Evolutionary conservation across 2,888 invertebrate genomes (phyloP).

Genomic region (Cybosia mesomella): DNA sequence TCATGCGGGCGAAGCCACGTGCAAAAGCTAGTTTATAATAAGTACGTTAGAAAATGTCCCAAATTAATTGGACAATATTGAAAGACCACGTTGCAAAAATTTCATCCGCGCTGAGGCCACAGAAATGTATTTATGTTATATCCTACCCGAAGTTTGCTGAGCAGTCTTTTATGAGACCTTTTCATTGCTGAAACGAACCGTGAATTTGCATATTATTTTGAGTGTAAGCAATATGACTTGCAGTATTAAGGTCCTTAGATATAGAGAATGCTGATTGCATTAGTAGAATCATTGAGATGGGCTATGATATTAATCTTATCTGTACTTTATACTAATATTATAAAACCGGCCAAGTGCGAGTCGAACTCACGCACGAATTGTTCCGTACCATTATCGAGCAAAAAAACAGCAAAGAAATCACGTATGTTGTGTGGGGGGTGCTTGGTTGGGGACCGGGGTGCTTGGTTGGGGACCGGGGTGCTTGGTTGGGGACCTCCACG

Average conservation of each 20-base stretch:
- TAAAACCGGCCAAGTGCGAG: too few species aligned
- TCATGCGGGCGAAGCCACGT: too few species aligned
- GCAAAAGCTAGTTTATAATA: not conserved
- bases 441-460: too few species aligned
- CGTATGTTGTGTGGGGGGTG: too few species aligned
- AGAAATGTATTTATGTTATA: slow-evolving; percentile 8
- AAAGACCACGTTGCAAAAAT: not conserved
- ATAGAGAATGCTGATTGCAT: too few species aligned
- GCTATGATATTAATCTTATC: too few species aligned
- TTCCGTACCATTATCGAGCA: too few species aligned
- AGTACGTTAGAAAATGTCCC: not conserved
- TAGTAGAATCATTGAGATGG: not conserved
- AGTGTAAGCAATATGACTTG: slow-evolving; percentile 1
- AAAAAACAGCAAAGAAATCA: too few species aligned
- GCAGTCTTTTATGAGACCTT: slow-evolving; percentile 6
- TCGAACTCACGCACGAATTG: too few species aligned
- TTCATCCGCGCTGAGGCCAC: not conserved
- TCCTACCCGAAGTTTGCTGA: slow-evolving; percentile 15
- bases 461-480: too few species aligned
- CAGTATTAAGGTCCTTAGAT: not conserved
- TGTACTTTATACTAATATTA: too few species aligned
- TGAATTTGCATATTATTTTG: slow-evolving; percentile 34
- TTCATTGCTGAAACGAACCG: slow-evolving; percentile 23
- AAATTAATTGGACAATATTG: not conserved
- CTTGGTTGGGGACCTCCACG: too few species aligned